Evolutionary conservation across 2,888 invertebrate genomes (phyloP), one percentile per base, ranked within the genome.

Genomic region (Phasia obesa): DNA sequence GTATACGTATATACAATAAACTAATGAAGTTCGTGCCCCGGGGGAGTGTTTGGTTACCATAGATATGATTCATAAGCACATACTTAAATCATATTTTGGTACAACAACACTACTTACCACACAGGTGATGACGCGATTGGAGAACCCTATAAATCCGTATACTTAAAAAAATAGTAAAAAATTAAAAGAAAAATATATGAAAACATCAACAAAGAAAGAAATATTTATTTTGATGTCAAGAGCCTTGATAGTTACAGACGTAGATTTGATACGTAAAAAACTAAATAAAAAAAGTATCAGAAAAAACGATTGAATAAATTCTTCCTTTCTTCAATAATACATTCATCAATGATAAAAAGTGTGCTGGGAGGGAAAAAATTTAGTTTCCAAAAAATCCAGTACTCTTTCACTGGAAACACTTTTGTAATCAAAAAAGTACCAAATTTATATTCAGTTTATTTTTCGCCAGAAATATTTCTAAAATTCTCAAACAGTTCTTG

Each of bases 181-280:
- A 47, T 17, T 53, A 0, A n/a, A 44, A 27, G 60, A 53, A 76
- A 69, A 47, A 55, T 35, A 25, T 51, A 59, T 67, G 59, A 67
- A 76, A 59, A 76, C 55, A 62, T 77, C 70, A 70, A 31, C 53
- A 70, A 17, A 44, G 65, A 78, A 78, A 71, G 21, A 44, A 35
- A 57, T 27, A 53, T n/a, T n/a, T 62, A 31, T 35, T 64, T 38
- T n/a, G 35, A 53, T 74, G 67, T 74, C 73, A 74, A 69, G 38
- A 67, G 79, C 67, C 44, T 60, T 65, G 60, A 74, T 79, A 35
- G 59, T 59, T 65, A 73, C 79, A 73, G 59, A 73, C 73, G 65
- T 67, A 59, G 71, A 70, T 75, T 75, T 70, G 69, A 75, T 81
- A 75, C 49, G 64, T 75, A 73, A 65, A 73, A 51, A 73, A 51